phyloP scores from a whole-genome alignment of 2,113 vertebrate species.

The Paramisgurnus dabryanus region DNA sequence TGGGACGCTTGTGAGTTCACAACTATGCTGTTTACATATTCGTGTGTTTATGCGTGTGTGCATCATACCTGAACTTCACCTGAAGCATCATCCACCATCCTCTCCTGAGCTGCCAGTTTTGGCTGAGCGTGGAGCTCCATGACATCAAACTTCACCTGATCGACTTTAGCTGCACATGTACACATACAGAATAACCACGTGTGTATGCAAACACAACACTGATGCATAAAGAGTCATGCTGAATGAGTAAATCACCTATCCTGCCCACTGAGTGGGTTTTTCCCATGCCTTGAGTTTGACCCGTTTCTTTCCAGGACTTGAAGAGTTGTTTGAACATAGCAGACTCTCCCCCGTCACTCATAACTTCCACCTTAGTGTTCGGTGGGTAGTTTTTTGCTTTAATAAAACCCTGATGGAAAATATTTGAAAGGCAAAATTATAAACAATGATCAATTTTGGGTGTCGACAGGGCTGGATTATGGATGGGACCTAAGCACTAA shows the following conservation, averaged over 20 bases:
- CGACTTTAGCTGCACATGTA: slow-evolving; percentile 79
- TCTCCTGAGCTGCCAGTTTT: slow-evolving; percentile 84
- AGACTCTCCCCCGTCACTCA: slow-evolving; percentile 85
- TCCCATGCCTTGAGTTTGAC: slow-evolving; percentile 79
- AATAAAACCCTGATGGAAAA: slow-evolving; percentile 79
- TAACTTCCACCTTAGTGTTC: slow-evolving; percentile 81
- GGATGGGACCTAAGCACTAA: too few species aligned
- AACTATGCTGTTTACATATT: not conserved
- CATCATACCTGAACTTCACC: slow-evolving; percentile 79
- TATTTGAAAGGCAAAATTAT: not conserved
- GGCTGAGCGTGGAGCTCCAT: slow-evolving; percentile 83
- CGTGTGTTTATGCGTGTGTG: not conserved
- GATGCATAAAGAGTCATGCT: not conserved
- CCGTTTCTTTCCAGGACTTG: slow-evolving; percentile 81
- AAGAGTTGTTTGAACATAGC: slow-evolving; percentile 91
- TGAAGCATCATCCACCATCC: slow-evolving; percentile 87
- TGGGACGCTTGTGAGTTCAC: not conserved
- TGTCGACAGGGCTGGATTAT: too few species aligned
- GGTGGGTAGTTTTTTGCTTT: slow-evolving; percentile 87
- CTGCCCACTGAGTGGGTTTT: slow-evolving; percentile 74
- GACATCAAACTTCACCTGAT: slow-evolving; percentile 85
- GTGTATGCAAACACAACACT: not conserved
- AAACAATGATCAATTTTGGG: not conserved
- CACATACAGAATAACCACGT: not conserved
- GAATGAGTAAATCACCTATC: slow-evolving; percentile 73